A percentile compares a stretch with the other conserved stretches of the same genome.
Evolutionary conservation across 2,888 invertebrate species (phyloP).

Genomic region (Anthrax anthrax): DNA sequence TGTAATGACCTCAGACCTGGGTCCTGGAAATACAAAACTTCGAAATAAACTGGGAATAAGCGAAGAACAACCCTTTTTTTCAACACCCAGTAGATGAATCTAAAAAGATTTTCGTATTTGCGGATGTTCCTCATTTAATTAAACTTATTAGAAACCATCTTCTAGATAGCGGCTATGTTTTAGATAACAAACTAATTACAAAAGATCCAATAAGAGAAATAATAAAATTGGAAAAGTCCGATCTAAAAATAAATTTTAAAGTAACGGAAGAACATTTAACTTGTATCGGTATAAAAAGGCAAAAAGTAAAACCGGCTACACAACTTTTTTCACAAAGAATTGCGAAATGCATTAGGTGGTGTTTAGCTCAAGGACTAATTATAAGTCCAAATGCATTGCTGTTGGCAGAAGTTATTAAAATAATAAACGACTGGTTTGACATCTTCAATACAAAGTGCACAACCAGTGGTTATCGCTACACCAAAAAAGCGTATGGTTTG

Average conservation of each 20-base stretch:
- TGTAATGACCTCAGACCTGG: background rate
- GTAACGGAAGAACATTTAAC: background rate
- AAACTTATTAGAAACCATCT: conserved; percentile 13
- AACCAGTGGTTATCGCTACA: conserved; percentile 4
- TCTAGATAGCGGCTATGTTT: conserved; percentile 9
- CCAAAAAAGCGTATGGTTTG: conserved; percentile 15
- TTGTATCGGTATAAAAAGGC: background rate
- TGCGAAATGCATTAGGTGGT: conserved; percentile 12
- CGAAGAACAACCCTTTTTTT: background rate
- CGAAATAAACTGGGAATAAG: background rate
- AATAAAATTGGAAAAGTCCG: background rate
- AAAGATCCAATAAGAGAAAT: conserved; percentile 4
- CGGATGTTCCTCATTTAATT: conserved; percentile 9
- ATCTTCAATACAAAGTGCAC: conserved; percentile 13
- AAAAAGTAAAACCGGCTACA: conserved; percentile 10
- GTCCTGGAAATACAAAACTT: background rate
- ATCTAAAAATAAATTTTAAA: background rate
- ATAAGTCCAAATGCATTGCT: conserved; percentile 11
- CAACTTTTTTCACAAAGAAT: conserved; percentile 17
- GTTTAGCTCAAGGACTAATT: conserved; percentile 9
- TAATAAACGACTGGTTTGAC: conserved; percentile 16
- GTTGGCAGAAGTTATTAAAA: conserved; percentile 14
- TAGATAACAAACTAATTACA: conserved; percentile 5
- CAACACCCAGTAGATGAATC: background rate
- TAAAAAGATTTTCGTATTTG: conserved; percentile 6